Evolutionary conservation across 2,888 invertebrate genomes (phyloP), one percentile per base, ranked within the genome.

Genomic region (Drosophila fungiperda): DNA sequence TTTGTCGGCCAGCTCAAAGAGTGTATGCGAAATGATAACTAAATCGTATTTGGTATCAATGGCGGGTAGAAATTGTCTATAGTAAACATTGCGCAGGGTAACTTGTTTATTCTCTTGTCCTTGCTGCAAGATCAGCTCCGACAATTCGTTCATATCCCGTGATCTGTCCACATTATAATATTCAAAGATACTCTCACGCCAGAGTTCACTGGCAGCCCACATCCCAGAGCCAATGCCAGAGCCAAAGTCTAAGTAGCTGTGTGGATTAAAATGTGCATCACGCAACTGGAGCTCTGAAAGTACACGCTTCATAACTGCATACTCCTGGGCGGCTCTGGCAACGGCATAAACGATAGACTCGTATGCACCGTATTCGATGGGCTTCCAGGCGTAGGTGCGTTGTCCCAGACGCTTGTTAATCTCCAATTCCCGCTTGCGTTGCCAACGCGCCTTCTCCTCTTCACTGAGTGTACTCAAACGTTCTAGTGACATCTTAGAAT

Each of bases 121-220:
- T 58, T 94, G 94, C 78, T 95, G 94, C 23, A 97, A 90, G 58
- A 98, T 94, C 0, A 95, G 92, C 71, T 96, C 95, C 0, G 97
- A 95, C 12, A 99, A 91, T 81, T 98, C 96, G 83, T 97, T 96
- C 97, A 99, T 98, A 29, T 95, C 94, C 0, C 94, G 90, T 0
- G 98, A 98, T 8, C 95, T 93, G 89, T 99, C 99, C 0, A 99
- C 96, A 91, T 97, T 96, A 82, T 96, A 96, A 91, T 97, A 97
- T 93, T 99, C 98, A 86, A 94, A 95, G 36, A 98, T 94, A 26
- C 95, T 92, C 0, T 95, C 93, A 11, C 94, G 93, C 98, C 98
- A 99, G 20, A 94, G 94, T 5, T 94, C 92, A 83, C 96, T 95
- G 0, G 96, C 95, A 0, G 97, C 98, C 98, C 98, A 98, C 62